Evolutionary conservation across 2,888 invertebrate genomes (phyloP).

Genomic region (Temnothorax ravouxi): DNA sequence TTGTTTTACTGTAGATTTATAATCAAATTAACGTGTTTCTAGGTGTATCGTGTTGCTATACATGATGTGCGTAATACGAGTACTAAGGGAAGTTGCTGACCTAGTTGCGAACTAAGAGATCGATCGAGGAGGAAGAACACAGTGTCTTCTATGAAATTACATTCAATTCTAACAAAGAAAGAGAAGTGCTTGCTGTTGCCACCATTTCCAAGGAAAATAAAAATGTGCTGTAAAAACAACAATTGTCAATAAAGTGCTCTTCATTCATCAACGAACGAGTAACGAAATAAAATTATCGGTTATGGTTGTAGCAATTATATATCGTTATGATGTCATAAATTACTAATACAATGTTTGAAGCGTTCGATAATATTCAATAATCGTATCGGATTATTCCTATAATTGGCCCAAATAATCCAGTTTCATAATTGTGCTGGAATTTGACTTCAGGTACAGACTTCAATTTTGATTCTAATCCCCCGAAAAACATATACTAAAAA

Average conservation of each 20-base stretch:
- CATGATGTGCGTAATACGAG: constrained; percentile 18
- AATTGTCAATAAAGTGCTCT: constrained; percentile 25
- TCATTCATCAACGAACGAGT: constrained; percentile 5
- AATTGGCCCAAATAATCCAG: constrained; percentile 45
- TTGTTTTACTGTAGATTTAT: constrained; percentile 16
- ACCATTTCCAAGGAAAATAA: constrained; percentile 28
- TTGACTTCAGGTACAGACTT: constrained; percentile 9
- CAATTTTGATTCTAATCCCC: constrained; percentile 24
- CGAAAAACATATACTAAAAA: constrained; percentile 31
- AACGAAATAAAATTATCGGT: constrained; percentile 46
- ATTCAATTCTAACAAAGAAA: constrained; percentile 47
- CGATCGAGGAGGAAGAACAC: constrained; percentile 40
- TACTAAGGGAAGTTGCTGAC: constrained; percentile 29
- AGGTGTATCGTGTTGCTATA: constrained; percentile 26
- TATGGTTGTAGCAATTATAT: constrained; percentile 39
- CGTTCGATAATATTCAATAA: constrained; percentile 42
- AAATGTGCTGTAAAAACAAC: constrained; percentile 16
- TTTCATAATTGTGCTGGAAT: constrained; percentile 47
- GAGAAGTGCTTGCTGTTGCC: constrained; percentile 7
- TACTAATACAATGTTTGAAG: constrained; percentile 47
- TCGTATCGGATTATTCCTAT: constrained; percentile 28
- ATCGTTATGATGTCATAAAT: constrained; percentile 36
- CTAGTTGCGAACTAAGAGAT: constrained; percentile 48
- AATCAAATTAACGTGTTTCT: constrained; percentile 48
- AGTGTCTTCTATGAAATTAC: constrained; percentile 53